Evolutionary conservation across 2,797 vertebrate genomes (phyloP), one percentile per base, ranked within the genome.

Genomic region (Staurois parvus): DNA sequence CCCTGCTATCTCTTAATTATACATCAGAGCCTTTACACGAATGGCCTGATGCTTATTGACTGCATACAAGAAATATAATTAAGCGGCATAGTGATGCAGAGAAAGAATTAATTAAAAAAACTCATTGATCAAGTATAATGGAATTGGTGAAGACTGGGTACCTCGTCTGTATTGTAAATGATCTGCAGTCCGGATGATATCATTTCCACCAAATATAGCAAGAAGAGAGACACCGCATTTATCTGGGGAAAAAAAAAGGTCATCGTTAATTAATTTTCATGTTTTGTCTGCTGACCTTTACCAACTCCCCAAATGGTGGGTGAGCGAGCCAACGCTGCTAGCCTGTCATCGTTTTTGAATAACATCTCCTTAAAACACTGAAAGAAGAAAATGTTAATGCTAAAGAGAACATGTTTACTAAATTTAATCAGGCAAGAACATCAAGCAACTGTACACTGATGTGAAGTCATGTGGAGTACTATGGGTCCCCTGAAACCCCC

Each of bases 141-240:
- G 34, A 73, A 79, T 52, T 52, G 68, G 48, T 21, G 34, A 66
- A n/a, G 19, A 56, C n/a, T 10, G 37, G 59, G 6, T 97, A 99
- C 98, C 97, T 99, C 98, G 88, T 99, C 98, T 0, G 97, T 99
- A 93, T 98, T 99, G 93, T 98, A 99, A 94, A 99, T 96, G 90
- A 99, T 97, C 94, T 99, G 98, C 79, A 99, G 95, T 45, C 97
- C 98, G 0, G 97, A 98, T 90, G 97, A 96, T 90, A 98, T 98
- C 98, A 99, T 99, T 94, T 99, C 97, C 90, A 99, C 98, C 94
- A 99, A 93, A 90, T 98, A 99, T 28, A 99, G 95, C 70, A 99
- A 96, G 90, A 96, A 99, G 32, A 99, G 95, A 1, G 96, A 98
- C 24, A 99, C 89, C 0, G 97, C 94, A 90, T 97, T 97, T 89